Conservation (phyloP, 2,888 invertebrate species). For the Drosophila formosana region DNA sequence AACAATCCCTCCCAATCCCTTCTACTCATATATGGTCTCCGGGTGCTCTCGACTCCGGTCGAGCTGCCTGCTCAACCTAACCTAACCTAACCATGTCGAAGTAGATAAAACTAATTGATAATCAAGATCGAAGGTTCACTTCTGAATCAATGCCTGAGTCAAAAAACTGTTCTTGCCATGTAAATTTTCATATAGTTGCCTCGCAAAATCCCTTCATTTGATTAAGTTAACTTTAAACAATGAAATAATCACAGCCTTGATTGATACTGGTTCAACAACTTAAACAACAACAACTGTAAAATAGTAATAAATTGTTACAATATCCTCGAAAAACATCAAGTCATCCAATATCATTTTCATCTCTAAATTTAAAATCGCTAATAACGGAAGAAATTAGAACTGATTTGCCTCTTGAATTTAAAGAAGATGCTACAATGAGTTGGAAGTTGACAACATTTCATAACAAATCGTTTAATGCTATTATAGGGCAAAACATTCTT, state of each 20-base stretch:
- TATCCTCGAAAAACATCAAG: conserved; percentile 24
- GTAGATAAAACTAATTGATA: conserved; percentile 14
- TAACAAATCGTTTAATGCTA: conserved; percentile 31
- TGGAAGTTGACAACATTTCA: conserved; percentile 44
- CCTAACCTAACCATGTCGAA: conserved; percentile 6
- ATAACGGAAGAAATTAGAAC: conserved; percentile 42
- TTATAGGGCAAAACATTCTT: conserved; percentile 39
- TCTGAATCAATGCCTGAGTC: conserved; percentile 28
- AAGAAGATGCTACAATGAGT: conserved; percentile 46
- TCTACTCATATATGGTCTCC: too few relatives aligned
- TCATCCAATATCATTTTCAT: conserved; percentile 37
- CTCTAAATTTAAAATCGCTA: conserved; percentile 35
- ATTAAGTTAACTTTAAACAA: conserved; percentile 45
- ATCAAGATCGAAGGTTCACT: conserved; percentile 21
- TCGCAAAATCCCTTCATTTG: conserved; percentile 44
- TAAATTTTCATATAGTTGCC: conserved; percentile 50
- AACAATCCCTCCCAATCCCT: too few relatives aligned
- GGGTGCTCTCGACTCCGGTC: too few relatives aligned
- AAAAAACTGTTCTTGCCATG: conserved; percentile 34
- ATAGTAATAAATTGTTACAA: conserved; percentile 34
- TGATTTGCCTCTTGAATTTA: conserved; percentile 44
- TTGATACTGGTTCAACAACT: conserved; percentile 50
- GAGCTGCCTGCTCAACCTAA: too few relatives aligned
- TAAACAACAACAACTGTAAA: too few relatives aligned
- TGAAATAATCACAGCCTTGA: conserved; percentile 41